A percentile compares a stretch with the other conserved stretches of the same genome.
Conservation (phyloP, 2,113 vertebrate species). For the Stomatorhinus ivindoensis region DNA sequence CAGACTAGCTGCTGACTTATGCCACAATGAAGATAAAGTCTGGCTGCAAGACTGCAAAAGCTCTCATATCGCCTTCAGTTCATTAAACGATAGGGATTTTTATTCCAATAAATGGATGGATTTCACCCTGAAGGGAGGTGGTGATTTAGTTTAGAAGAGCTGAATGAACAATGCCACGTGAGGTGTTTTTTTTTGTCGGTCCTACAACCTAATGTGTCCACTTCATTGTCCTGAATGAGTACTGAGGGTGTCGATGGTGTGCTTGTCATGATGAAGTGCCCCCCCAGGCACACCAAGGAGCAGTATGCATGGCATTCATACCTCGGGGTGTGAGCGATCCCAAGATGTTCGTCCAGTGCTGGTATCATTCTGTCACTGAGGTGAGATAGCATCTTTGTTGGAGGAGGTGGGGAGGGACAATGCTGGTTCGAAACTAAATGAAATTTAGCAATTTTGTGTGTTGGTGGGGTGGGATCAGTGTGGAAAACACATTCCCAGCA, state of each 20-base stretch:
- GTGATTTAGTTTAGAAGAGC: background rate
- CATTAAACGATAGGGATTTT: constrained; percentile 15
- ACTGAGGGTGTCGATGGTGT: background rate
- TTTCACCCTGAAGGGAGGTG: background rate
- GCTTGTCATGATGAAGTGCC: background rate
- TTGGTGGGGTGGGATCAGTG: background rate
- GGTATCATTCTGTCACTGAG: background rate
- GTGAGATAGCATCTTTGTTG: background rate
- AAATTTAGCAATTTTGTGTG: background rate
- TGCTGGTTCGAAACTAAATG: background rate
- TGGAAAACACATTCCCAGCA: background rate
- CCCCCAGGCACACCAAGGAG: background rate
- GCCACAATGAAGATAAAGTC: background rate
- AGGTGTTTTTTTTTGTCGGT: background rate
- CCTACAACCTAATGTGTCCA: background rate
- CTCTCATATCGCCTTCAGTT: background rate
- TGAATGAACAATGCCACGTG: background rate
- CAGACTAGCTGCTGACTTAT: background rate
- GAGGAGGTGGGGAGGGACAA: background rate
- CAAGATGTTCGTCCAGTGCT: background rate
- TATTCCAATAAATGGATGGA: background rate
- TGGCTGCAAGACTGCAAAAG: background rate
- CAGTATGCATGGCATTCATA: background rate
- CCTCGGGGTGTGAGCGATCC: too few relatives aligned
- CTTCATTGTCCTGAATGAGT: too few relatives aligned